phyloP scores from a whole-genome alignment of 2,113 vertebrate genomes.

The Sakesphorus luctuosus region DNA sequence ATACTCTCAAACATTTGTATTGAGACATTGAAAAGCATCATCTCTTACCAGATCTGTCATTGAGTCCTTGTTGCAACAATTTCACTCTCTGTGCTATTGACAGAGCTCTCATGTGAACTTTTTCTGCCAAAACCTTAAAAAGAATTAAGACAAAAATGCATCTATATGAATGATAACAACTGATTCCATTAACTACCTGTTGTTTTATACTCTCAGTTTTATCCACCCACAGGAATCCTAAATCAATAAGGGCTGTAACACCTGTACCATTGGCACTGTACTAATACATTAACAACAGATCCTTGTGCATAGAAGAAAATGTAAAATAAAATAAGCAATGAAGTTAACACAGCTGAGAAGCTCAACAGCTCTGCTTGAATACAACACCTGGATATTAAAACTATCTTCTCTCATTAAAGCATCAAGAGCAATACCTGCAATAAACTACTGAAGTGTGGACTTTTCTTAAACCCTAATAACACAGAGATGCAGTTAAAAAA shows the following conservation, averaged over 20 bases:
- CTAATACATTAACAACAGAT: not conserved
- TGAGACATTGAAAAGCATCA: not conserved
- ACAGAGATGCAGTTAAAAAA: not conserved
- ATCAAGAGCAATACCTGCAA: not conserved
- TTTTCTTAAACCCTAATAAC: not conserved
- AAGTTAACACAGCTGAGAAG: not conserved
- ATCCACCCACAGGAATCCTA: not conserved
- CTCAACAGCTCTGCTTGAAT: not conserved
- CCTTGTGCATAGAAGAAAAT: not conserved
- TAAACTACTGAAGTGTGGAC: not conserved
- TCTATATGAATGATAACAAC: not conserved
- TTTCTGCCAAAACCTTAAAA: slow-evolving; percentile 91
- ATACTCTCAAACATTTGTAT: not conserved
- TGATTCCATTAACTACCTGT: not conserved
- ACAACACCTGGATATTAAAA: not conserved
- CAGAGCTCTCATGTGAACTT: slow-evolving; percentile 90
- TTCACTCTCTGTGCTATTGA: slow-evolving; percentile 94
- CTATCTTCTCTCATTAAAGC: not conserved
- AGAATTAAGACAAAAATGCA: not conserved
- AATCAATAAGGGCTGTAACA: not conserved
- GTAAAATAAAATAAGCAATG: not conserved
- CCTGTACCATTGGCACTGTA: not conserved
- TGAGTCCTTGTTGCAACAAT: slow-evolving; percentile 90
- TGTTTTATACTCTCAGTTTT: not conserved
- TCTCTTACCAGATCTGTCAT: slow-evolving; percentile 88